phyloP scores from a whole-genome alignment of 1,140 invertebrate species.

The Bombus breviceps region DNA sequence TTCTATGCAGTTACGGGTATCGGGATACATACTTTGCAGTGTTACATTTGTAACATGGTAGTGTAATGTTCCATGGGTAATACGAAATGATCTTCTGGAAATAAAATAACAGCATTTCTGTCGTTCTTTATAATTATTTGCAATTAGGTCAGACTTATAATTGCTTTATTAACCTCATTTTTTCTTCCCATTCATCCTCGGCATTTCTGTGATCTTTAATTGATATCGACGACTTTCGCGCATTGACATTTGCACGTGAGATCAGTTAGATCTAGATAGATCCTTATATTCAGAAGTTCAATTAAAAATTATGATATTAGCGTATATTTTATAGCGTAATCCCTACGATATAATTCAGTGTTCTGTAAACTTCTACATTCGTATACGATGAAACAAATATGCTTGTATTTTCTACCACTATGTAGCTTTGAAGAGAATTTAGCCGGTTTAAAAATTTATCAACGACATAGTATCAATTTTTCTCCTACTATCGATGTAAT shows the following conservation, averaged over 20 bases:
- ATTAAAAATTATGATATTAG: background rate
- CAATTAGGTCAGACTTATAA: background rate
- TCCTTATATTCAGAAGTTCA: background rate
- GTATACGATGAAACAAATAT: background rate
- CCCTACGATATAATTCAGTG: too few species aligned
- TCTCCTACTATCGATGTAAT: background rate
- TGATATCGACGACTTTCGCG: background rate
- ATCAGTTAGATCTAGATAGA: background rate
- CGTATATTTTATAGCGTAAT: too few species aligned
- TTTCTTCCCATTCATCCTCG: too few species aligned
- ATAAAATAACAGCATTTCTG: background rate
- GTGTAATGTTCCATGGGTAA: background rate
- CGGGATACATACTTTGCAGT: too few species aligned
- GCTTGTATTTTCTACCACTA: too few species aligned
- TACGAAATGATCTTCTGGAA: background rate
- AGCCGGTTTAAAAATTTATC: background rate
- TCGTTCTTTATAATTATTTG: background rate
- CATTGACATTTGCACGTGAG: background rate
- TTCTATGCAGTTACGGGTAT: background rate
- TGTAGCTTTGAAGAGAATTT: too few species aligned
- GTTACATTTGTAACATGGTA: constrained; percentile 11
- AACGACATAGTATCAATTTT: background rate
- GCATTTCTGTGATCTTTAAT: background rate
- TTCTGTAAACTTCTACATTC: background rate
- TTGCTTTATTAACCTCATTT: too few species aligned